phyloP scores from a whole-genome alignment of 2,888 invertebrate species.

The Schizaphis graminum region DNA sequence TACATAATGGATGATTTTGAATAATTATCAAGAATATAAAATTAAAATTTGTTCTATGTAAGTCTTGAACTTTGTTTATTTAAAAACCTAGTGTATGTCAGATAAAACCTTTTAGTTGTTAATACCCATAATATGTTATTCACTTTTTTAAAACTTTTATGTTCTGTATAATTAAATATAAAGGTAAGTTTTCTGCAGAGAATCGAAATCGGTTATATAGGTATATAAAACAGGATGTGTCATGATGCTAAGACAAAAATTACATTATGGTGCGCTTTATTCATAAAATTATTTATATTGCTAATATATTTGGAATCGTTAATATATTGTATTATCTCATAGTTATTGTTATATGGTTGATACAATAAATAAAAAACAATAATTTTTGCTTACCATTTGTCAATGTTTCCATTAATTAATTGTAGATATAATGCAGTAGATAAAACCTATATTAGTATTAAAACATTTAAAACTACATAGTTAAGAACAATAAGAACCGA shows the following conservation, averaged over 20 bases:
- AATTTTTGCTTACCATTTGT: background rate
- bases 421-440: background rate
- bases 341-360: background rate
- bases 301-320: background rate
- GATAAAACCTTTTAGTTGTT: background rate
- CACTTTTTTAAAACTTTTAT: background rate
- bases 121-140: no score
- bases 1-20: background rate
- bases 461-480: background rate
- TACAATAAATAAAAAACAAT: background rate
- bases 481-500: background rate
- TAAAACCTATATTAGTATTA: background rate
- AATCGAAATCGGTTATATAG: background rate
- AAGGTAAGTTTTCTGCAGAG: background rate
- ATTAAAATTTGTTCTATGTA: background rate
- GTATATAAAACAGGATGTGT: background rate
- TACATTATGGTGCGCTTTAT: background rate
- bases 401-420: background rate
- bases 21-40: background rate
- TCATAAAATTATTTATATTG: background rate
- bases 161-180: background rate
- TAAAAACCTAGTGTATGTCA: background rate
- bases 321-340: background rate
- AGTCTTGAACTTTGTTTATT: background rate
- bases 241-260: background rate